Percentiles rank a stretch among this genome's conserved stretches.
These are phyloP conservation scores for Cichlasoma orientale DNA, from an alignment of 2,797 vertebrate species.

Conservation along the genomic window DNA sequence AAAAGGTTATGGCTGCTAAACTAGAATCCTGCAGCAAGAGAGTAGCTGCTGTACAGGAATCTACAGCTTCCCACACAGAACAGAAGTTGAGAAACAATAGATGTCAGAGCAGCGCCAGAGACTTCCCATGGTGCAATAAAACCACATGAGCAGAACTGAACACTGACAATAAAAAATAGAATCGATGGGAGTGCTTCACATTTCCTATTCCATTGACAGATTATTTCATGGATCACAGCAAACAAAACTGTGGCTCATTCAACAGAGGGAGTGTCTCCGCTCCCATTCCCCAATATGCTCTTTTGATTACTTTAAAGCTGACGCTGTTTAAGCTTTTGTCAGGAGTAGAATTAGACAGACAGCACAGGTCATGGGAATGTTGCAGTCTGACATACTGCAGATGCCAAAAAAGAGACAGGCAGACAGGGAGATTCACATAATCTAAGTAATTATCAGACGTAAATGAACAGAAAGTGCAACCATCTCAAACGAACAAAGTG, in stretches of 20 bases:
- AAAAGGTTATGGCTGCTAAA: slow-evolving; percentile 20
- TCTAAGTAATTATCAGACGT: slow-evolving; percentile 85
- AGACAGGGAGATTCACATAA: slow-evolving; percentile 79
- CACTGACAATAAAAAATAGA: slow-evolving; percentile 75
- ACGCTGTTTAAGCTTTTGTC: slow-evolving; percentile 74
- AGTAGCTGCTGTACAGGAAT: slow-evolving; percentile 52
- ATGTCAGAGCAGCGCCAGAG: slow-evolving; percentile 56
- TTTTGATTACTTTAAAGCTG: slow-evolving; percentile 76
- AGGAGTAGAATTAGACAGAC: slow-evolving; percentile 78
- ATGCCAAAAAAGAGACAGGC: slow-evolving; percentile 71
- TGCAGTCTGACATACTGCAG: slow-evolving; percentile 76
- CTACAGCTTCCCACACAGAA: slow-evolving; percentile 63
- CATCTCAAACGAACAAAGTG: slow-evolving; percentile 87
- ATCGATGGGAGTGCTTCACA: slow-evolving; percentile 77
- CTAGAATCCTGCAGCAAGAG: slow-evolving; percentile 32
- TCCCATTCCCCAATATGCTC: slow-evolving; percentile 79
- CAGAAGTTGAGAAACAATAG: slow-evolving; percentile 71
- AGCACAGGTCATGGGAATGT: slow-evolving; percentile 74
- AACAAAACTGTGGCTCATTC: slow-evolving; percentile 83
- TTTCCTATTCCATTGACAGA: slow-evolving; percentile 84
- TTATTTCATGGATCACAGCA: slow-evolving; percentile 88
- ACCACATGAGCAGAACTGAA: slow-evolving; percentile 75
- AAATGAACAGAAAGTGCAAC: slow-evolving; percentile 87
- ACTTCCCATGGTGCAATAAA: slow-evolving; percentile 77
- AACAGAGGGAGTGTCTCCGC: slow-evolving; percentile 81